Percentiles rank a stretch among this genome's conserved stretches.
Conservation (phyloP, 1,140 invertebrate genomes). For the Ceratosolen fusciceps region DNA sequence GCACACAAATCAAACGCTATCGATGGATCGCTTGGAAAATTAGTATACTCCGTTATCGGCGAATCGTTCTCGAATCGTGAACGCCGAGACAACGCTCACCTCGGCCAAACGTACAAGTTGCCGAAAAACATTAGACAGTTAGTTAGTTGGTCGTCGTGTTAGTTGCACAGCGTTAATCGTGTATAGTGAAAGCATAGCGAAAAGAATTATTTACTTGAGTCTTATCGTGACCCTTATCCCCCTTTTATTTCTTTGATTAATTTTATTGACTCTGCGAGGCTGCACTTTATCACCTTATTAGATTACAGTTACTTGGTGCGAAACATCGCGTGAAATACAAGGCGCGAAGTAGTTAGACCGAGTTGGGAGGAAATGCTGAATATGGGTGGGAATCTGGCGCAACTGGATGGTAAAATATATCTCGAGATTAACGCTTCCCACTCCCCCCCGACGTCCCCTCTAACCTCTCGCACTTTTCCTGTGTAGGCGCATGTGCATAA, state of each 20-base stretch:
- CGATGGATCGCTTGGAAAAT: neutral
- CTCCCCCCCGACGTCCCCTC: neutral
- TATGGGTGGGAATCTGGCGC: neutral
- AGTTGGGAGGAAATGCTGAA: neutral
- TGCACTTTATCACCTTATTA: constrained; percentile 46
- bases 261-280: neutral
- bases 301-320: constrained; percentile 35
- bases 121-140: neutral
- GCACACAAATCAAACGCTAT: neutral
- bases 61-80: too few relatives aligned
- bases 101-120: neutral
- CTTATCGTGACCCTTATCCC: neutral
- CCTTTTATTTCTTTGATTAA: constrained; percentile 35
- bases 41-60: neutral
- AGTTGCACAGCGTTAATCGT: too few relatives aligned
- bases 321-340: constrained; percentile 28
- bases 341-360: neutral
- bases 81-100: too few relatives aligned
- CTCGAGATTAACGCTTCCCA: constrained; percentile 35
- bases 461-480: neutral
- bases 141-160: neutral
- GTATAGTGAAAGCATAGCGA: too few relatives aligned
- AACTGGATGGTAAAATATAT: constrained; percentile 36
- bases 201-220: constrained; percentile 11
- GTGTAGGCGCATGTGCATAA: neutral